phyloP scores from a whole-genome alignment of 2,113 vertebrate species.

The Campylomormyrus tamandua region DNA sequence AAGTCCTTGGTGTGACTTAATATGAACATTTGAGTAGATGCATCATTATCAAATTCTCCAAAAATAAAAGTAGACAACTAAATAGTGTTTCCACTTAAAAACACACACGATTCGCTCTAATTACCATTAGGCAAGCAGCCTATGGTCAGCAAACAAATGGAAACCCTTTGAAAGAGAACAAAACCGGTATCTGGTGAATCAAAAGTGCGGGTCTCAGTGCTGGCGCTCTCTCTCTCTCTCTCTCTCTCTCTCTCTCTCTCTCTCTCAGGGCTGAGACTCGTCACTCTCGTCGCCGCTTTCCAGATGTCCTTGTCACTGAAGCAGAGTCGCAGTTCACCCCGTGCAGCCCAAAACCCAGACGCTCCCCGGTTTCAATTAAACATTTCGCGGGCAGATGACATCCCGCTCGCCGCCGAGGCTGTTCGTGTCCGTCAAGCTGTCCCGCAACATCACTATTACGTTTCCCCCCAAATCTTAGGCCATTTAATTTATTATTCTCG shows the following conservation, averaged over 20 bases:
- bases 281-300: neutral
- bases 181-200: neutral
- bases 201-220: neutral
- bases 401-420: neutral
- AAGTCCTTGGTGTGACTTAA: neutral
- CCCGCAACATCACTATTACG: slow-evolving; percentile 11
- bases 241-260: too few species aligned
- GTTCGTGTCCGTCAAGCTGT: neutral
- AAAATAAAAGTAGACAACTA: neutral
- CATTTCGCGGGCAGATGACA: neutral
- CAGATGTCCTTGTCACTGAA: neutral
- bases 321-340: too few species aligned
- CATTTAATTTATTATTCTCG: slow-evolving; percentile 27
- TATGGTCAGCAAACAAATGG: neutral
- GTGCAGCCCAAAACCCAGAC: neutral
- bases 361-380: neutral
- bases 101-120: neutral
- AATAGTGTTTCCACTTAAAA: neutral
- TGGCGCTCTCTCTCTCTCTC: neutral
- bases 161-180: neutral
- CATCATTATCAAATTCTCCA: neutral
- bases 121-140: neutral
- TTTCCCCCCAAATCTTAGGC: slow-evolving; percentile 2
- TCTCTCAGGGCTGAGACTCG: neutral
- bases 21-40: neutral